phyloP scores from a whole-genome alignment of 2,113 vertebrate species.

The Ifrita kowaldi region DNA sequence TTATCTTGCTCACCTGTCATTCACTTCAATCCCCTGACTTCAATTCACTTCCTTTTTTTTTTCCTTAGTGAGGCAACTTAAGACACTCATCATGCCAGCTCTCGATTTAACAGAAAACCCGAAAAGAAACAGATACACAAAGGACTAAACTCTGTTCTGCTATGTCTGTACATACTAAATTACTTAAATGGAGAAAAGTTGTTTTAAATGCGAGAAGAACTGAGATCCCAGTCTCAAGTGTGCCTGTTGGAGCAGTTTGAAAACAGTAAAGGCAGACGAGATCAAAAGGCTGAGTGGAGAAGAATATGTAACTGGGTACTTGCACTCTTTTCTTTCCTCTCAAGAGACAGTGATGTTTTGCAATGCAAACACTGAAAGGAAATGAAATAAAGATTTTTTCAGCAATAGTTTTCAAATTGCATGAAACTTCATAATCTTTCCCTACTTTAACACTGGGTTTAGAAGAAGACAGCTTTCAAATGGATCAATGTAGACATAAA shows the following conservation, averaged over 20 bases:
- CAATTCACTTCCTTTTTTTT: not conserved
- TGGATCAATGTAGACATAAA: not conserved
- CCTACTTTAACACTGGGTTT: not conserved
- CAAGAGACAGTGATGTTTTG: not conserved
- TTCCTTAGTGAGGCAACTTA: not conserved
- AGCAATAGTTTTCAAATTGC: not conserved
- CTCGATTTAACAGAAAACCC: not conserved
- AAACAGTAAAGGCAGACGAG: not conserved
- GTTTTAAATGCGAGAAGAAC: not conserved
- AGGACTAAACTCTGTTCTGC: not conserved
- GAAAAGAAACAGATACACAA: not conserved
- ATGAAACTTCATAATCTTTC: not conserved
- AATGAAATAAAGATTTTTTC: not conserved
- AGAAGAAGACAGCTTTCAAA: not conserved
- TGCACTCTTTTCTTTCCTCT: not conserved
- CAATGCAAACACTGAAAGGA: not conserved
- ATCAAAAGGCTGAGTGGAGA: not conserved
- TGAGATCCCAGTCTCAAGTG: not conserved
- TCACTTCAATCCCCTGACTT: conserved; percentile 47
- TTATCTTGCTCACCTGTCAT: conserved; percentile 46
- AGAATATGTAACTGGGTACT: not conserved
- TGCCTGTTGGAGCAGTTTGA: not conserved
- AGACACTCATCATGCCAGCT: not conserved
- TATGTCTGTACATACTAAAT: not conserved
- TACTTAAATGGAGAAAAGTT: not conserved